Percentiles rank a stretch among this genome's conserved stretches.
phyloP scores from a whole-genome alignment of 2,888 invertebrate genomes.

The Nemotelus pantherinus region DNA sequence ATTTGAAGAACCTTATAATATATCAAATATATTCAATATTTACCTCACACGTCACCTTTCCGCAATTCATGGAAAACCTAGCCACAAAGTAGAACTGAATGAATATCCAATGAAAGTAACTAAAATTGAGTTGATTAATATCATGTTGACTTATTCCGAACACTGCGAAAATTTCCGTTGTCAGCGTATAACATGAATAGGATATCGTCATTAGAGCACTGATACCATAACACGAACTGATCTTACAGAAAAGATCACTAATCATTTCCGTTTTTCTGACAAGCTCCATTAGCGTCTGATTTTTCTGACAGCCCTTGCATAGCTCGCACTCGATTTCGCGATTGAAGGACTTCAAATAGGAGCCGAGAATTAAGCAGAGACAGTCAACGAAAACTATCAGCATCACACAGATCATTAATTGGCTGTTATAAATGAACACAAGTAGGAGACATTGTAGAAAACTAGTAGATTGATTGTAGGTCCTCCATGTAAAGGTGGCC shows the following conservation, averaged over 20 bases:
- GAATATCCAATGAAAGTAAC: not conserved
- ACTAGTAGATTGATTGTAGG: not conserved
- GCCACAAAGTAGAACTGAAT: not conserved
- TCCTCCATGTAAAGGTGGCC: not conserved
- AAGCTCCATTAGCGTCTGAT: not conserved
- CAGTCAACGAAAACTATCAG: slow-evolving; percentile 11
- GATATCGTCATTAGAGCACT: not conserved
- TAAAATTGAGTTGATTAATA: not conserved
- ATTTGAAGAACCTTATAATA: too few relatives aligned
- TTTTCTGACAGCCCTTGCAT: not conserved
- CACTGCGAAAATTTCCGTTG: not conserved
- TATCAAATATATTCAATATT: not conserved
- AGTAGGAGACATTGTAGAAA: too few relatives aligned
- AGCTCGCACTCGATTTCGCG: not conserved
- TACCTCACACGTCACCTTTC: not conserved
- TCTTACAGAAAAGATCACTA: not conserved
- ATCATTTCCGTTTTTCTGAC: not conserved
- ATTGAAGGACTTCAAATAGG: not conserved
- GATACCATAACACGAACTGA: not conserved
- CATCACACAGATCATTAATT: slow-evolving; percentile 8
- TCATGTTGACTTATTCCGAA: not conserved
- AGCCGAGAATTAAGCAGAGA: not conserved
- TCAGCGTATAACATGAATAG: not conserved
- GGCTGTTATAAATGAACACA: not conserved
- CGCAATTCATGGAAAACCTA: not conserved